A percentile compares a stretch with the other conserved stretches of the same genome.
Evolutionary conservation across 35 echinoderm and acorn worm genomes (phyloP).

Genomic region (Ophioderma brevispina): DNA sequence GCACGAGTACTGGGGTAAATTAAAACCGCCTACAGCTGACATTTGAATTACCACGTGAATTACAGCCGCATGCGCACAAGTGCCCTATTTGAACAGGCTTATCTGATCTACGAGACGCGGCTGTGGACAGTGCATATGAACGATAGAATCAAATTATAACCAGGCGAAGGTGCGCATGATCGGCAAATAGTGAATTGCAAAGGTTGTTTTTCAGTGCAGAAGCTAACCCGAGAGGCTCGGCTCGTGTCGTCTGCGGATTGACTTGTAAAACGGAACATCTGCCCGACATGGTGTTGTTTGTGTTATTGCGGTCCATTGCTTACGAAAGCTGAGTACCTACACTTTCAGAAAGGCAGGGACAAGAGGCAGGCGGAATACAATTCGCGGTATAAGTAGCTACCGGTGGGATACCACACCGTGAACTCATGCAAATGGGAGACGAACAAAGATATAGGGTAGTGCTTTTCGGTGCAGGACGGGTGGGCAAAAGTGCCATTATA

Average conservation of each 20-base stretch:
- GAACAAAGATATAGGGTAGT: slow-evolving; percentile 88
- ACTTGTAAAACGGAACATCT: not conserved
- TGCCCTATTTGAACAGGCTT: too few relatives aligned
- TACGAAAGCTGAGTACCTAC: not conserved
- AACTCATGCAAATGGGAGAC: slow-evolving; percentile 27
- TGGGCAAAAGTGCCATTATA: slow-evolving; percentile 97
- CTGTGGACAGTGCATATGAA: not conserved
- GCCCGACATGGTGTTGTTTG: not conserved
- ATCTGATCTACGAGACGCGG: not conserved
- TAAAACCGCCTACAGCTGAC: too few relatives aligned
- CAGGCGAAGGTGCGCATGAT: not conserved
- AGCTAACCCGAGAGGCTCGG: not conserved
- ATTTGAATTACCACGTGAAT: not conserved
- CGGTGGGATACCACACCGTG: not conserved
- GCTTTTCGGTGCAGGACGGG: slow-evolving; percentile 83
- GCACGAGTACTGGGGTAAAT: too few relatives aligned
- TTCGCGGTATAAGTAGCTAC: not conserved
- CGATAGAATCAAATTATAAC: not conserved
- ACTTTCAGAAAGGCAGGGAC: not conserved
- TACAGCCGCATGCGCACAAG: not conserved
- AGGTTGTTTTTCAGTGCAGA: not conserved
- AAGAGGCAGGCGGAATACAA: too few relatives aligned
- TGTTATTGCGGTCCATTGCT: not conserved
- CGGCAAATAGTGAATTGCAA: not conserved
- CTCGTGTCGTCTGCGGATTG: not conserved